These are phyloP conservation scores for Rhea americana DNA, from an alignment of 2,113 vertebrate genomes.

Conservation along the genomic window DNA sequence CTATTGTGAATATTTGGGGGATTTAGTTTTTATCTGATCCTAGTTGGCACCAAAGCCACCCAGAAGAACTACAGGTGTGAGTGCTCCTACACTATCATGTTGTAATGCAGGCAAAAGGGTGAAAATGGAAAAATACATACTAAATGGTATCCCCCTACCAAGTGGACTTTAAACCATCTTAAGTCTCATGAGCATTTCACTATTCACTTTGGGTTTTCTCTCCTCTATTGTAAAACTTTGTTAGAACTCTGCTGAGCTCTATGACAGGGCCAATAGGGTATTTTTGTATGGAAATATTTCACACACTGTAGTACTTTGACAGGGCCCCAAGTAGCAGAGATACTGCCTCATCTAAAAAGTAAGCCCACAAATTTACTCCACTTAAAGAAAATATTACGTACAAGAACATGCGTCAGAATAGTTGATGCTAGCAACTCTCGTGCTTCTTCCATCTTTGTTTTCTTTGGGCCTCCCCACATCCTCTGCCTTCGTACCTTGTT, in stretches of 20 bases:
- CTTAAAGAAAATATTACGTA: constrained; percentile 51
- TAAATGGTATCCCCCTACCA: not conserved
- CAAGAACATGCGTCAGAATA: constrained; percentile 93
- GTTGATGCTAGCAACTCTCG: constrained; percentile 94
- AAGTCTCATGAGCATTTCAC: not conserved
- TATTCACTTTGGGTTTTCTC: not conserved
- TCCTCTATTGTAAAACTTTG: not conserved
- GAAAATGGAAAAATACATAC: not conserved
- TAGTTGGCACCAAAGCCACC: not conserved
- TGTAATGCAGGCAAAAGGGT: not conserved
- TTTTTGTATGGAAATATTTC: not conserved
- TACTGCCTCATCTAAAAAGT: not conserved
- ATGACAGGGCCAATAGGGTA: not conserved
- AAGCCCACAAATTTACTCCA: not conserved
- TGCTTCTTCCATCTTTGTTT: constrained; percentile 98
- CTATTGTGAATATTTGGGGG: not conserved
- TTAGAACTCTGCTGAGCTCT: not conserved
- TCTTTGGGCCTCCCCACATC: constrained; percentile 98
- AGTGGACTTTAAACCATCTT: not conserved
- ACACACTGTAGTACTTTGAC: not conserved
- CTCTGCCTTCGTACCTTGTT: constrained; percentile 97
- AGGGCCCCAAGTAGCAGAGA: not conserved
- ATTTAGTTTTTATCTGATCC: not conserved
- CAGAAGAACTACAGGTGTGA: not conserved
- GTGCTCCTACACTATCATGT: not conserved